Conservation (phyloP, 2,797 vertebrate species). For the Sebastes trivittatus region DNA sequence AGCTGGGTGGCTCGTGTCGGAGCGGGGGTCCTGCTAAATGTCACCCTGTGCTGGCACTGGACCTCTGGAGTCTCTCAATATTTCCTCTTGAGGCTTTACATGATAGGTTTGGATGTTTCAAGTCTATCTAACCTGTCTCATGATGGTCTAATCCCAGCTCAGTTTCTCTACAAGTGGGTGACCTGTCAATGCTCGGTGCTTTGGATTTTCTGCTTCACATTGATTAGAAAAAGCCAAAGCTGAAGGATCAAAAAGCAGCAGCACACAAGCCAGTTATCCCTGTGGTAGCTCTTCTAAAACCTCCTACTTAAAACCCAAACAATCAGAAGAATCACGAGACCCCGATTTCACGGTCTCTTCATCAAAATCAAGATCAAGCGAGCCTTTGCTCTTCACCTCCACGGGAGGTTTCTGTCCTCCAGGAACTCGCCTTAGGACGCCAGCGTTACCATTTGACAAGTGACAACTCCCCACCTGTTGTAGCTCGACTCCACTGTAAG, state of each 20-base stretch:
- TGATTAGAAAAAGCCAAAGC: neutral
- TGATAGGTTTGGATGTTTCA: constrained; percentile 25
- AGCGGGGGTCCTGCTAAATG: constrained; percentile 5
- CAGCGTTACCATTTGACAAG: neutral
- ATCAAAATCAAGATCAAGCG: neutral
- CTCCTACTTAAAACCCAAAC: neutral
- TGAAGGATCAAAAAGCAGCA: neutral
- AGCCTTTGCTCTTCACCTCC: neutral
- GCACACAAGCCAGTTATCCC: neutral
- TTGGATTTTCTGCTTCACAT: neutral
- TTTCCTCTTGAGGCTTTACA: neutral
- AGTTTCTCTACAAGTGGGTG: neutral
- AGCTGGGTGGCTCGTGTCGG: constrained; percentile 72
- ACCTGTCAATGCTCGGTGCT: neutral
- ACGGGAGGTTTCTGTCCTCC: neutral
- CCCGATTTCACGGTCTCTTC: neutral
- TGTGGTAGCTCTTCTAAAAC: neutral
- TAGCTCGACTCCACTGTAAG: neutral
- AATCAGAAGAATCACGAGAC: neutral
- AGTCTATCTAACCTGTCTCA: neutral
- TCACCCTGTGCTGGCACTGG: constrained; percentile 2
- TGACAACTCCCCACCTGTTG: neutral
- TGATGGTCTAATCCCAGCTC: neutral
- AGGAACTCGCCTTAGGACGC: neutral
- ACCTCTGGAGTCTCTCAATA: neutral